Percentiles rank a stretch among this genome's conserved stretches.
Evolutionary conservation across 2,888 invertebrate genomes (phyloP).

Genomic region (Sympetrum striolatum): DNA sequence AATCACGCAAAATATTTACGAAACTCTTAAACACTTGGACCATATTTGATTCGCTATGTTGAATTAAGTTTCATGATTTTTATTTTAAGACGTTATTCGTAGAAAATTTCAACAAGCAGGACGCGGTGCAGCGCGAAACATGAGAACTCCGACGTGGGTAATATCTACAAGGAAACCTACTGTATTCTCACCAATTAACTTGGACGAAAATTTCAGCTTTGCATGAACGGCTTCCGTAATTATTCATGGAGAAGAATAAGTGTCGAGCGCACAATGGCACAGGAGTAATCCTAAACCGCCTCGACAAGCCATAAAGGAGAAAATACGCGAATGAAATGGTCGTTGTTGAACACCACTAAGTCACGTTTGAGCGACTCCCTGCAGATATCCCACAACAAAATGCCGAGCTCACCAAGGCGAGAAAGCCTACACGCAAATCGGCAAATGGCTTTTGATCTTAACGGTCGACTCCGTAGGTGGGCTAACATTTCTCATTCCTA

Average conservation of each 20-base stretch:
- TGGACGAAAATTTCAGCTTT: not conserved
- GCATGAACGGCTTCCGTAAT: not conserved
- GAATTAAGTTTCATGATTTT: no score
- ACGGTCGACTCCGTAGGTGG: not conserved
- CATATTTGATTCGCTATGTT: no score
- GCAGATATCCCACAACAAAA: not conserved
- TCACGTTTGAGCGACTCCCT: not conserved
- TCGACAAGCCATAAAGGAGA: not conserved
- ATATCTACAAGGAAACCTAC: no score
- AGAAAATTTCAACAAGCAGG: no score
- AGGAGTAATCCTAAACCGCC: not conserved
- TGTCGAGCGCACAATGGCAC: not conserved
- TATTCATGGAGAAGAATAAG: not conserved
- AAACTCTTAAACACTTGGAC: no score
- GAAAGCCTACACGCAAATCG: not conserved
- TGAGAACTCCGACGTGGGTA: no score
- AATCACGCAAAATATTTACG: no score
- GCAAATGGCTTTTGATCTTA: not conserved
- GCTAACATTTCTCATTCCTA: not conserved
- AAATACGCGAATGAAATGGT: not conserved
- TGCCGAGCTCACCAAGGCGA: not conserved
- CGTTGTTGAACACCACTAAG: not conserved
- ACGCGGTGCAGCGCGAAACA: no score
- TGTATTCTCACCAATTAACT: not conserved
- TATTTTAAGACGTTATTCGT: no score